A percentile compares a stretch with the other conserved stretches of the same genome.
These are phyloP conservation scores for Gortyna flavago DNA, from an alignment of 2,888 invertebrate genomes.

Conservation along the genomic window DNA sequence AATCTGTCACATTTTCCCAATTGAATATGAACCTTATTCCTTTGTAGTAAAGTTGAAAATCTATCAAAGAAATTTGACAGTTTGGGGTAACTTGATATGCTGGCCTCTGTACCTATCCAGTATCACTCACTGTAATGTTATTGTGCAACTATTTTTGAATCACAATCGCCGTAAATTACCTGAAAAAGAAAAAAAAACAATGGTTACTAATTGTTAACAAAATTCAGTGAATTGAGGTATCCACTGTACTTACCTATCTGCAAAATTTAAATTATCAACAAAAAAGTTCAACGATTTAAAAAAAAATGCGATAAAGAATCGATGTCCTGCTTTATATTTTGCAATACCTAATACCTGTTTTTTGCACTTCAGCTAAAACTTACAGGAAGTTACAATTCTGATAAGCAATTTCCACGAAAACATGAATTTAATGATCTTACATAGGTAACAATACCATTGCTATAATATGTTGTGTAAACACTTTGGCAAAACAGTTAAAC, in stretches of 20 bases:
- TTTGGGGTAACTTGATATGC: too few species aligned
- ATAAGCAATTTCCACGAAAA: conserved; percentile 37
- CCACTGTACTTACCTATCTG: neutral
- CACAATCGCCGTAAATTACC: conserved; percentile 23
- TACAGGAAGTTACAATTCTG: conserved; percentile 45
- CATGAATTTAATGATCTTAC: conserved; percentile 36
- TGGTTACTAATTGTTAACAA: neutral
- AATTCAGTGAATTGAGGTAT: neutral
- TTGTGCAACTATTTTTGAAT: neutral
- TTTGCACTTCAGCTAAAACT: conserved; percentile 5
- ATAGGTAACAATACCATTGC: conserved; percentile 33
- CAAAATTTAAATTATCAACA: neutral
- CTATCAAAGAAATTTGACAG: too few species aligned
- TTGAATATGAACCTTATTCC: too few species aligned
- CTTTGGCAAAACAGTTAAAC: neutral
- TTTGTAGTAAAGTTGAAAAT: too few species aligned
- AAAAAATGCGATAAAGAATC: neutral
- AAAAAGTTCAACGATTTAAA: neutral
- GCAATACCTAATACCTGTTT: neutral
- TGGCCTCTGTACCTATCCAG: too few species aligned
- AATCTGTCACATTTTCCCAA: too few species aligned
- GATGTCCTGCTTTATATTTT: neutral
- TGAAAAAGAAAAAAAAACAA: conserved; percentile 24
- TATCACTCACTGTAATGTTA: too few species aligned
- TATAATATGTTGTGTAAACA: neutral